These are phyloP conservation scores for Labia minor DNA, from an alignment of 2,888 invertebrate species.

Conservation along the genomic window DNA sequence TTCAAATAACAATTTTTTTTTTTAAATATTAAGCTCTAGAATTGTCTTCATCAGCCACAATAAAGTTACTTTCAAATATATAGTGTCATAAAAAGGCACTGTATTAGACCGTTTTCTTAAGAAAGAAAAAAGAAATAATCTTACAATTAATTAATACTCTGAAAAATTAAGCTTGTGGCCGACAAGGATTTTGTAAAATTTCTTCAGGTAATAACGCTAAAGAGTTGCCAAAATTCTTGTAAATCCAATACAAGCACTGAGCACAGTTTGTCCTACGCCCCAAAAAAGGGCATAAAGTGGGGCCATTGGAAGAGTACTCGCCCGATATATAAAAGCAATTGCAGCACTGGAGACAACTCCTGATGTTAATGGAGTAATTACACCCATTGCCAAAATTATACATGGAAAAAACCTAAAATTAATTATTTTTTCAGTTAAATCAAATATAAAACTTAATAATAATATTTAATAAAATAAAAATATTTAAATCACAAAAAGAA, in stretches of 20 bases:
- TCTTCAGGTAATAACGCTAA: not conserved
- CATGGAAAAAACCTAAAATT: constrained; percentile 73
- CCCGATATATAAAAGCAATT: constrained; percentile 86
- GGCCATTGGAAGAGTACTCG: constrained; percentile 79
- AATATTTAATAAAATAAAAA: no score
- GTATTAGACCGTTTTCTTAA: constrained; percentile 5
- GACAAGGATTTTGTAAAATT: not conserved
- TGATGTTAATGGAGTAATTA: constrained; percentile 76
- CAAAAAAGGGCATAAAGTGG: constrained; percentile 86
- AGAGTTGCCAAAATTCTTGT: constrained; percentile 80
- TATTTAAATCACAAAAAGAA: constrained; percentile 3
- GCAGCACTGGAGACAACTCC: constrained; percentile 84
- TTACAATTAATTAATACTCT: not conserved
- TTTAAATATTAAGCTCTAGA: not conserved
- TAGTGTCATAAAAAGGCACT: constrained; percentile 13
- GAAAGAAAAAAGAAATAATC: not conserved
- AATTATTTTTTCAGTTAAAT: no score
- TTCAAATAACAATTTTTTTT: not conserved
- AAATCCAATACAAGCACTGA: constrained; percentile 82
- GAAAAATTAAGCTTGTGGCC: constrained; percentile 13
- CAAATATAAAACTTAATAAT: no score
- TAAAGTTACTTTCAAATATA: not conserved
- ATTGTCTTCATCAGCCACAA: not conserved
- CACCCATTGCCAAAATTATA: constrained; percentile 77
- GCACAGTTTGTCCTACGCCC: constrained; percentile 87